Conservation (phyloP, 2,888 invertebrate species). For the Troides aeacus region DNA sequence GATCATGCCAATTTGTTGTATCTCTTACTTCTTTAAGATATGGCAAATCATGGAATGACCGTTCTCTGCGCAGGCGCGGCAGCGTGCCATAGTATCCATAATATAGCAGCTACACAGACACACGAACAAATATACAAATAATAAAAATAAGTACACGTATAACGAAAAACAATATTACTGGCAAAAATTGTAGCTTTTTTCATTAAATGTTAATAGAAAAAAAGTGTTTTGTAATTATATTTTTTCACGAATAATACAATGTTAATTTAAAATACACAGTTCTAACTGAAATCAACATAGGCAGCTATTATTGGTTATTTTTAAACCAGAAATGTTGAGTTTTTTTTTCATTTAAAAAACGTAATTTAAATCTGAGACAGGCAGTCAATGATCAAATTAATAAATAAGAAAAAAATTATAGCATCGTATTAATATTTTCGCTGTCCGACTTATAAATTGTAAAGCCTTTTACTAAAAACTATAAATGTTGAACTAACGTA, state of each 20-base stretch:
- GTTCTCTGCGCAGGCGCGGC: conserved; percentile 87
- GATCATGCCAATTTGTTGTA: conserved; percentile 55
- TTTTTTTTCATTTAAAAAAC: too few species aligned
- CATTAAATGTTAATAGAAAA: background rate
- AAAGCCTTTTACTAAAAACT: too few species aligned
- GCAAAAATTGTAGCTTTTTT: background rate
- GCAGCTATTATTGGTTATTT: background rate
- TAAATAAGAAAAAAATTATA: too few species aligned
- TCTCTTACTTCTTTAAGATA: conserved; percentile 87
- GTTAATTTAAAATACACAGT: background rate
- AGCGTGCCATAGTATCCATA: conserved; percentile 85
- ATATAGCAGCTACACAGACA: conserved; percentile 83
- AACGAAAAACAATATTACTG: background rate
- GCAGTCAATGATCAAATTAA: too few species aligned
- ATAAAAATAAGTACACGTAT: background rate
- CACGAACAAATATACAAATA: conserved; percentile 38
- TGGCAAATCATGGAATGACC: conserved; percentile 89
- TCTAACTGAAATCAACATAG: background rate
- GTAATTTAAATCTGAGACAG: too few species aligned
- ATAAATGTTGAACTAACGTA: too few species aligned
- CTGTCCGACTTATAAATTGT: too few species aligned
- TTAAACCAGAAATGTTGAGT: background rate
- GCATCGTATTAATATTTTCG: background rate
- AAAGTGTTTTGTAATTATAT: background rate
- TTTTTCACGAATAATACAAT: background rate